These are phyloP conservation scores for Chiloscyllium plagiosum DNA, from an alignment of 2,113 vertebrate species.

Conservation along the genomic window DNA sequence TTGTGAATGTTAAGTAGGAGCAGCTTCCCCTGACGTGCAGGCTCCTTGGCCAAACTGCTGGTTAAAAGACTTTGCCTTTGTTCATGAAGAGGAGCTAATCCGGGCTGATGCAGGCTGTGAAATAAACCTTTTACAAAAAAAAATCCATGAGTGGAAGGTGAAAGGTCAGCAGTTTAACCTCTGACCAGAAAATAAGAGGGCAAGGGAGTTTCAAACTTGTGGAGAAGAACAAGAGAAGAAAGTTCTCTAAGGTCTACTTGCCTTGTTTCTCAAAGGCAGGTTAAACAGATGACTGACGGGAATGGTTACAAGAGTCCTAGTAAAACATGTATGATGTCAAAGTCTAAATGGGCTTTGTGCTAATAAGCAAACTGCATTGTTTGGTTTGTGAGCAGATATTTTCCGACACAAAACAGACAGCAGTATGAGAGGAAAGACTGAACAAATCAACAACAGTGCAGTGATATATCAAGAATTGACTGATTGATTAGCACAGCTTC, in stretches of 20 bases:
- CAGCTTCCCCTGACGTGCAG: conserved; percentile 79
- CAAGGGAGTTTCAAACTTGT: conserved; percentile 45
- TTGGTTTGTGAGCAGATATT: conserved; percentile 1
- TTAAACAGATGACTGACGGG: conserved; percentile 56
- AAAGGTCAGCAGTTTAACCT: conserved; percentile 96
- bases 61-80: conserved; percentile 83
- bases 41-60: conserved; percentile 63
- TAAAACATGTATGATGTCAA: conserved; percentile 39
- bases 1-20: conserved; percentile 78
- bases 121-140: conserved; percentile 74
- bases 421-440: not conserved
- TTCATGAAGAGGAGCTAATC: conserved; percentile 77
- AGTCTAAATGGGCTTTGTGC: conserved; percentile 34
- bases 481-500: not conserved
- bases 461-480: not conserved
- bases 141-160: conserved; percentile 73
- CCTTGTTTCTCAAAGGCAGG: conserved; percentile 56
- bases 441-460: not conserved
- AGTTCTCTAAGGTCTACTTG: conserved; percentile 51
- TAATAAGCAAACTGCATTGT: conserved; percentile 23
- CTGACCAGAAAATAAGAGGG: conserved; percentile 70
- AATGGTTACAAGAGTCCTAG: conserved; percentile 46
- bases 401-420: not conserved
- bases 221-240: conserved; percentile 51
- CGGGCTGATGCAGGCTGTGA: conserved; percentile 73